These are phyloP conservation scores for Chionis minor DNA, from an alignment of 2,113 vertebrate species.

Conservation along the genomic window DNA sequence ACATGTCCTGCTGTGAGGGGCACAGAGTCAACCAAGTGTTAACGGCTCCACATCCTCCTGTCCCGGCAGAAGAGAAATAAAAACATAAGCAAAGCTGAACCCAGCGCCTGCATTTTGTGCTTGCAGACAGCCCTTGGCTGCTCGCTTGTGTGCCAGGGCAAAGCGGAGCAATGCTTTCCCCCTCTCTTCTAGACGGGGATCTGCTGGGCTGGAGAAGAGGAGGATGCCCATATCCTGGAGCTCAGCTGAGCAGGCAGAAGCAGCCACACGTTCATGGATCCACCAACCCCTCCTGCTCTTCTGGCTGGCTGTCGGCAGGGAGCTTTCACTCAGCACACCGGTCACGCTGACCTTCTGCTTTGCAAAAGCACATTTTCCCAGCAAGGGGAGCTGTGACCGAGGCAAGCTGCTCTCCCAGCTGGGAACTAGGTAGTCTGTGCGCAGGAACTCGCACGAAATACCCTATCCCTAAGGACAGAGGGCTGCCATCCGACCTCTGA, in stretches of 20 bases:
- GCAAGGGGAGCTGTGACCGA: background rate
- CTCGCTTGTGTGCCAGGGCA: accelerated
- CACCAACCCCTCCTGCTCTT: background rate
- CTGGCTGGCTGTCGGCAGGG: background rate
- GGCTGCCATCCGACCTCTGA: background rate
- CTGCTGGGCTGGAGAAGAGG: background rate
- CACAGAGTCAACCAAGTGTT: background rate
- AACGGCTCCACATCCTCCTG: background rate
- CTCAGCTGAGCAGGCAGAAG: background rate
- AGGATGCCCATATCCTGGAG: background rate
- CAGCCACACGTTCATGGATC: background rate
- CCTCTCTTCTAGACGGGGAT: accelerated
- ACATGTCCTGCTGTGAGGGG: background rate
- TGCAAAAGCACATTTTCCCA: slow-evolving; percentile 21
- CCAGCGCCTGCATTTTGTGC: background rate
- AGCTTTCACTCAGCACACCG: background rate
- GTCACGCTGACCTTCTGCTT: slow-evolving; percentile 45
- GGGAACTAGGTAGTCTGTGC: background rate
- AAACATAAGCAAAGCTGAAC: background rate
- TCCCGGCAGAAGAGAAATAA: slow-evolving; percentile 16
- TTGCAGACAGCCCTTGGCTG: background rate
- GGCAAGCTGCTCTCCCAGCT: background rate
- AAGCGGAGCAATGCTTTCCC: background rate
- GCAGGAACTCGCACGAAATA: background rate
- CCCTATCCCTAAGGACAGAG: background rate